Percentiles rank a stretch among this genome's conserved stretches.
phyloP scores from a whole-genome alignment of 1,140 invertebrate species.

The Drosophila takahashii region DNA sequence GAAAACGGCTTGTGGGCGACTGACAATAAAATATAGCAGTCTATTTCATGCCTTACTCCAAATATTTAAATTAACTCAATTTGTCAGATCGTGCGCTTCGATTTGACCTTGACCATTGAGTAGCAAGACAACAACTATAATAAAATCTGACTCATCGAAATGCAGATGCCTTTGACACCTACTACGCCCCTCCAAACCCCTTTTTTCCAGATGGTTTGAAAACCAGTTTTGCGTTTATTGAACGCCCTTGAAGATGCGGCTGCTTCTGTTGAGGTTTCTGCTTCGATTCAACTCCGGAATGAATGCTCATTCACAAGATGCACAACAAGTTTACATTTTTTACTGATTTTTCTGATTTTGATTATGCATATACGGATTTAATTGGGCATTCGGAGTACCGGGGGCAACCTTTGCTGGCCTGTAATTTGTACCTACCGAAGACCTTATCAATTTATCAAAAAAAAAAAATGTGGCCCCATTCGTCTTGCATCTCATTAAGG shows the following conservation, averaged over 20 bases:
- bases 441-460: conserved; percentile 75
- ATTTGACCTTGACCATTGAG: conserved; percentile 56
- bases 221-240: conserved; percentile 53
- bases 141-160: conserved; percentile 52
- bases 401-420: conserved; percentile 41
- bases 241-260: conserved; percentile 59
- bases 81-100: conserved; percentile 56
- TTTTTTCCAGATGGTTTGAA: conserved; percentile 17
- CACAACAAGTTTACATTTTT: conserved; percentile 63
- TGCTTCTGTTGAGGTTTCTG: conserved; percentile 23
- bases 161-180: conserved; percentile 56
- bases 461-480: conserved; percentile 58
- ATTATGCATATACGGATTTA: conserved; percentile 56
- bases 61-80: conserved; percentile 72
- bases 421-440: conserved; percentile 64
- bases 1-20: conserved; percentile 26
- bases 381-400: conserved; percentile 48
- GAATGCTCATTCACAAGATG: conserved; percentile 57
- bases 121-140: conserved; percentile 15
- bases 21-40: conserved; percentile 6
- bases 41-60: conserved; percentile 38
- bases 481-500: conserved; percentile 69
- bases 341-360: conserved; percentile 26
- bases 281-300: conserved; percentile 21
- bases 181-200: conserved; percentile 16